Evolutionary conservation across 1,140 invertebrate genomes (phyloP).

Genomic region (Sarcophaga peregrina): DNA sequence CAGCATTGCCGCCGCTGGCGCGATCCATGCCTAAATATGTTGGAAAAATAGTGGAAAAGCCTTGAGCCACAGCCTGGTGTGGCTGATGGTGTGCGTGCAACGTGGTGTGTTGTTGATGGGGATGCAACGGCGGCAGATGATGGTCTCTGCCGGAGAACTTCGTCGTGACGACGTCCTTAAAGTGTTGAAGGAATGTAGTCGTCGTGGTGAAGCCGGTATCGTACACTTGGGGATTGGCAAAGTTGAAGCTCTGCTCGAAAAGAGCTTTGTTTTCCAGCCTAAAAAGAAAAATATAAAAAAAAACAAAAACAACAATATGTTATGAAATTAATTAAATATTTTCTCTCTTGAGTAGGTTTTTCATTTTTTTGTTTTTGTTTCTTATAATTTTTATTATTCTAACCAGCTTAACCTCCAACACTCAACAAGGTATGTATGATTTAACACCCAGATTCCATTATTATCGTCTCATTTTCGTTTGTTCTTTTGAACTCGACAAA

Average conservation of each 20-base stretch:
- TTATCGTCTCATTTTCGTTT: background rate
- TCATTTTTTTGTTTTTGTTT: background rate
- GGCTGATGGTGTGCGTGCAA: conserved; percentile 62
- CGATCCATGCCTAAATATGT: conserved; percentile 65
- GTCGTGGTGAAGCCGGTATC: conserved; percentile 66
- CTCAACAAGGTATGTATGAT: background rate
- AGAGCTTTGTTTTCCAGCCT: conserved; percentile 32
- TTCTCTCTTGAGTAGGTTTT: conserved; percentile 7
- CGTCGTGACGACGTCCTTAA: conserved; percentile 67
- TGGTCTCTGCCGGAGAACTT: conserved; percentile 65
- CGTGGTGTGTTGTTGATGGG: conserved; percentile 50
- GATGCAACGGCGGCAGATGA: conserved; percentile 63
- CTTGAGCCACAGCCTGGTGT: conserved; percentile 63
- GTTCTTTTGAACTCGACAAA: background rate
- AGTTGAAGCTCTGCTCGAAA: conserved; percentile 21
- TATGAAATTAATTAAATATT: background rate
- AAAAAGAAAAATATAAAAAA: background rate
- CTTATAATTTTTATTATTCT: background rate
- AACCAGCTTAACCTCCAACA: conserved; percentile 34
- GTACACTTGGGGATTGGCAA: conserved; percentile 55
- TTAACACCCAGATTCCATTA: conserved; percentile 10
- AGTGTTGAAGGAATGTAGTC: conserved; percentile 66
- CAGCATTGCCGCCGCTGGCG: conserved; percentile 59
- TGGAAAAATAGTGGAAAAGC: conserved; percentile 66
- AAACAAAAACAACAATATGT: background rate